Evolutionary conservation across 2,888 invertebrate species (phyloP).

Genomic region (Scaptomyza cyrtandrae): DNA sequence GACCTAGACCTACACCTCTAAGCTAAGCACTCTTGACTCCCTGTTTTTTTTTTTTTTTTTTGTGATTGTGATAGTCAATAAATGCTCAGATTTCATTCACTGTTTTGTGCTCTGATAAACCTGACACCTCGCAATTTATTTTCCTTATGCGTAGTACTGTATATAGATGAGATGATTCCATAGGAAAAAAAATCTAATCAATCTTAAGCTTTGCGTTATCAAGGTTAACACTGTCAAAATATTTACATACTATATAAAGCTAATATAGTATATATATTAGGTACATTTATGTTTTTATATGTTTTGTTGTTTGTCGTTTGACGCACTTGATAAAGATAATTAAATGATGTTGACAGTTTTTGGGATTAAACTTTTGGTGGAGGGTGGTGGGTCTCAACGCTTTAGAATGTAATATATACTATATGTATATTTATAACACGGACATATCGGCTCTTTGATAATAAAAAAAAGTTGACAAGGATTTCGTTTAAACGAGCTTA

Average conservation of each 20-base stretch:
- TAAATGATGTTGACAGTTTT: slow-evolving; percentile 15
- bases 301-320: slow-evolving; percentile 39
- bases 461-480: slow-evolving; percentile 22
- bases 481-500: background rate
- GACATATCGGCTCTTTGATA: slow-evolving; percentile 23
- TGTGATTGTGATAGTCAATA: background rate
- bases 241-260: slow-evolving; percentile 15
- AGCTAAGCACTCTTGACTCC: background rate
- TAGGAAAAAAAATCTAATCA: slow-evolving; percentile 52
- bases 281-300: background rate
- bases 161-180: slow-evolving; percentile 18
- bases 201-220: slow-evolving; percentile 26
- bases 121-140: slow-evolving; percentile 3
- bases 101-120: slow-evolving; percentile 32
- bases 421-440: background rate
- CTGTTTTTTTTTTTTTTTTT: background rate
- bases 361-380: background rate
- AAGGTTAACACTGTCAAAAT: slow-evolving; percentile 53
- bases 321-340: slow-evolving; percentile 52
- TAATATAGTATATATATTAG: slow-evolving; percentile 2
- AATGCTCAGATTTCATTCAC: slow-evolving; percentile 11
- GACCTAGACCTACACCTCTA: background rate
- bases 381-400: slow-evolving; percentile 9
- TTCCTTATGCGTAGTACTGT: background rate
- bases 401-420: background rate